Base-by-base conservation (phyloP, 1,140 invertebrate genomes). In the Aphis craccivora region DNA sequence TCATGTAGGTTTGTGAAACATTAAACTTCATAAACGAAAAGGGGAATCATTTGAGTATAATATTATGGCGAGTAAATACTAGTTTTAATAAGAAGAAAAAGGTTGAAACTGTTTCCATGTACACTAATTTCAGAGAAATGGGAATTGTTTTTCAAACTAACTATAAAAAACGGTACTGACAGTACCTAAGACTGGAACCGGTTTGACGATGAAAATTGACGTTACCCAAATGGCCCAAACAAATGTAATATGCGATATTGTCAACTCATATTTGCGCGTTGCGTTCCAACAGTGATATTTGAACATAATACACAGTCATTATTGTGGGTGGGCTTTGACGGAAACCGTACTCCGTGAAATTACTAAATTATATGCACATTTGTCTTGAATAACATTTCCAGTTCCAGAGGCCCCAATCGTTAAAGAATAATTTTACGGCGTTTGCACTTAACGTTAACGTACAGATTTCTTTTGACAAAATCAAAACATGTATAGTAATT, bases 321-420 rank as follows among this genome's bases (percentile, higher is more conserved):
- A 43, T 67, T 30, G 60, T 67, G 37, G 90, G 53, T 67, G 55
- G 37, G 55, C 53, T 60, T 60, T n/a, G 35, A 35, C 30, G 5
- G 20, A 76, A 91, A 76, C 35, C 90, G 43, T 76, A 76, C 45
- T 76, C 90, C 90, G 60, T 91, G 90, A 91, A 91, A 91, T 91
- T 76, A 91, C 90, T n/a, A 67, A 91, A 91, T 91, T 48, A 48
- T 91, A 91, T 43, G 18, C 37, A 43, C 55, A 40, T 91, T 86
- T 90, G 53, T 90, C 37, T 89, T n/a, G 40, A 89, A 55, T 90
- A 90, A 37, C 35, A 55, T n/a, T 55, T 53, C 35, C 35, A 37
- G 53, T 76, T 76, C 30, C 60, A 90, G 48, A 90, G 35, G 60
- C 14, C 11, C n/a, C 30, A 37, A 90, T 90, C 53, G 51, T 90